Evolutionary conservation across 2,888 invertebrate genomes (phyloP).

Genomic region (Euclidia mi): DNA sequence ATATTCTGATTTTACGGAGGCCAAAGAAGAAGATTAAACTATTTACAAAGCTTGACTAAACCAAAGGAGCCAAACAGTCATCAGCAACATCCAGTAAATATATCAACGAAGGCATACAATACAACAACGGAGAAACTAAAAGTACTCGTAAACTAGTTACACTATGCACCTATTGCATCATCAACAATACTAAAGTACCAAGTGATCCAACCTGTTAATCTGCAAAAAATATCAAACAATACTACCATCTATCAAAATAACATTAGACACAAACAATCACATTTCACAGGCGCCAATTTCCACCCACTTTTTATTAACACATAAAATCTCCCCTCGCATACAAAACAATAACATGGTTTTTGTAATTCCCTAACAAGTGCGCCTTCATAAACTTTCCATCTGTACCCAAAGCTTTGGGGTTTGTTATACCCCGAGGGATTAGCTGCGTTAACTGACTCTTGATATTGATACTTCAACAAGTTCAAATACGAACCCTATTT

Average conservation of each 20-base stretch:
- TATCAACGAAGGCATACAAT: no score
- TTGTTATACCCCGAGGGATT: slow-evolving; percentile 76
- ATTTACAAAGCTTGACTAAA: no score
- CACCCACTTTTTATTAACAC: slow-evolving; percentile 85
- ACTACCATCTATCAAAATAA: slow-evolving; percentile 68
- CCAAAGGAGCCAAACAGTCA: no score
- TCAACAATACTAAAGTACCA: not conserved
- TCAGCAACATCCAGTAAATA: no score
- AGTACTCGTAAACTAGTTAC: no score
- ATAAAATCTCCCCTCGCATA: slow-evolving; percentile 78
- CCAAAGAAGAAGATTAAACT: no score
- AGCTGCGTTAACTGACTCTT: slow-evolving; percentile 77
- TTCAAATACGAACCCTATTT: slow-evolving; percentile 46
- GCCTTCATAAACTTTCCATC: slow-evolving; percentile 85
- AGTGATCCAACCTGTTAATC: slow-evolving; percentile 38
- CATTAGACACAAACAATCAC: slow-evolving; percentile 52
- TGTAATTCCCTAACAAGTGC: slow-evolving; percentile 87
- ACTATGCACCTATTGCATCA: no score
- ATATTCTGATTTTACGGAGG: no score
- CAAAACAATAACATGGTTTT: slow-evolving; percentile 87
- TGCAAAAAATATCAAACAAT: slow-evolving; percentile 65
- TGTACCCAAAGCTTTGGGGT: slow-evolving; percentile 84
- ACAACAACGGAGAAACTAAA: no score
- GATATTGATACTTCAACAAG: slow-evolving; percentile 67
- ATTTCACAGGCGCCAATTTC: slow-evolving; percentile 68